Evolutionary conservation across 2,888 invertebrate species (phyloP), one percentile per base, ranked within the genome.

Genomic region (Pristionchus entomophagus): DNA sequence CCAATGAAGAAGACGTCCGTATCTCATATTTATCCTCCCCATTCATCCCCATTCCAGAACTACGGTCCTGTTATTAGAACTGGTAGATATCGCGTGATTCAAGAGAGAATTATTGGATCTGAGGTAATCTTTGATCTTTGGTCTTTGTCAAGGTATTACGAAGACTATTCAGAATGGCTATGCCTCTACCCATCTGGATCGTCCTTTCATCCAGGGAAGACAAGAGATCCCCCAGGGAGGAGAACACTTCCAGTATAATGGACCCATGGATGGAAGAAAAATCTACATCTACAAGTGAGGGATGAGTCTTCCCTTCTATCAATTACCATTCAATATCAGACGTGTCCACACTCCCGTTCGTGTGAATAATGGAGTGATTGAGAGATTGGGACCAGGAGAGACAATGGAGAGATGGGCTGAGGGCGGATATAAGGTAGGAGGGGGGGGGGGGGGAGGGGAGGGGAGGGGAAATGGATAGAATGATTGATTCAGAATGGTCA

Each of bases 41-140:
- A 38, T 19, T 19, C 4, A 38, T 69, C 38, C 19, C n/a, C n/a
- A n/a, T n/a, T n/a, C 41, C 32, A 22, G n/a, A 26, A 22, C n/a
- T n/a, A n/a, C n/a, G 78, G 78, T 22, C 78, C 78, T 17, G 51
- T 78, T 14, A 26, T 78, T 17, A 78, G 51, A 26, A 78, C 78
- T 32, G 78, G 78, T 5, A 49, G 78, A 53, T 49, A 78, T 51
- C 51, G 78, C 22, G 19, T 78, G 22, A 22, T 78, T 17, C 51
- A 78, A 12, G 78, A 78, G 32, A 49, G 51, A 22, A 32, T 78
- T 32, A 49, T 78, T 22, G 78, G 78, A 51, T 17, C 26, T 2
- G 51, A 51, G 41, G 73, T 73, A n/a, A 73, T 8, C 3, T 45
- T 73, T 73, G 41, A 73, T 45, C 3, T 10, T 73, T 38, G 41